Base-by-base conservation (phyloP, 30 jellyfish, hydroid and myxozoan species). In the Chironex yamaguchii region DNA sequence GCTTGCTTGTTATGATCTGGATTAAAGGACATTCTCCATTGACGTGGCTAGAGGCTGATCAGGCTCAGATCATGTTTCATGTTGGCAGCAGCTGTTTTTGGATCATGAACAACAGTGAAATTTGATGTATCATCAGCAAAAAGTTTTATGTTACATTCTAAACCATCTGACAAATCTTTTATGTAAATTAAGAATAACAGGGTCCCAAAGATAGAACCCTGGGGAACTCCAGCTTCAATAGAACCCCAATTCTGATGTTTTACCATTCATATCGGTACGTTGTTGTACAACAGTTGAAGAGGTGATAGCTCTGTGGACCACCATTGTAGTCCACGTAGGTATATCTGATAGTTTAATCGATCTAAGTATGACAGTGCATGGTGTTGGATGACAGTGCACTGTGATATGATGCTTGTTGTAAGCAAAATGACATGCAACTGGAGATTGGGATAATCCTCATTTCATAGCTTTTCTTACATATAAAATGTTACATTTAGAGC, bases 161-260 rank as follows among this genome's bases (percentile, higher is more conserved):
- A 71, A 14, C 85, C 76, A 42, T 71, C 85, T 42, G 85, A 36
- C 72, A 71, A 25, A 42, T 71, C 85, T 22, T 71, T 71, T 3
- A 71, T 71, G 85, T 71, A 71, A 35, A 34, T 71, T 71, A 36
- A 20, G 81, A 67, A 67, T 22, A 67, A 25, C 32, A 42, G 31
- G 81, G 81, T 33, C 81, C 81, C 71, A 67, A n/a, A 21, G 71
- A 67, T 67, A 6, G 81, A 67, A 67, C 81, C 81, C 81, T 27
- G 25, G 34, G 71, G 85, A 32, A 71, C 85, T 32, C 85, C 85
- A 34, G 85, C 85, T 71, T 35, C 72, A 35, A 71, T 42, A 71
- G 85, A 42, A 35, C 85, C 85, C 85, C 85, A 71, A n/a, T 71
- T 71, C 22, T 21, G 85, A 71, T 71, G 85, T 71, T 35, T 71